A percentile compares a stretch with the other conserved stretches of the same genome.
phyloP scores from a whole-genome alignment of 2,888 invertebrate species.

The Coenonympha arcania region DNA sequence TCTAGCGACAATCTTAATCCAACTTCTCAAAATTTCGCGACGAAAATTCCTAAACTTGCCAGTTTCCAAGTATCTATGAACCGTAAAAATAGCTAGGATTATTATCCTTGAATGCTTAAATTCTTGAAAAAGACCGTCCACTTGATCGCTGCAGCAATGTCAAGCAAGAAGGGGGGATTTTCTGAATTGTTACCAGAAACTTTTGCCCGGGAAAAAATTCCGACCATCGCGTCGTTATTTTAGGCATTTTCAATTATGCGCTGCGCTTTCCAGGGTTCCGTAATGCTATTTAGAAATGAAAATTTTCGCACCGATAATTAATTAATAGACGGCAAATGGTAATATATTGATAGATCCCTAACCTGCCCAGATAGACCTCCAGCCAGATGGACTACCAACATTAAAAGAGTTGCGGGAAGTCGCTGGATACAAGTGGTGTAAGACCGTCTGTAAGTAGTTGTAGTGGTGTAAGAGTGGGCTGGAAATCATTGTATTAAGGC shows the following conservation, averaged over 20 bases:
- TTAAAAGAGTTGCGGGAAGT: no score
- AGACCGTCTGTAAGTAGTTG: no score
- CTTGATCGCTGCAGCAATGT: conserved; percentile 30
- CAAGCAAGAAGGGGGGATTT: conserved; percentile 44
- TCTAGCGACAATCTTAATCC: neutral
- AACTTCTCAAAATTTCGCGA: neutral
- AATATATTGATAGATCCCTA: no score
- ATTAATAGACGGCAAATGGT: no score
- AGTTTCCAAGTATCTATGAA: conserved; percentile 1
- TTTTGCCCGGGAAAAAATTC: conserved; percentile 42
- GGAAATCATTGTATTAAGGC: no score
- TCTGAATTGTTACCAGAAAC: conserved; percentile 47
- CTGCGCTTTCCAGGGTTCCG: no score
- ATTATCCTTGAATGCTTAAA: conserved; percentile 1
- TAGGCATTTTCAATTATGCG: conserved; percentile 68
- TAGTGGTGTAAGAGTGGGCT: no score
- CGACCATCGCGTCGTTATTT: conserved; percentile 45
- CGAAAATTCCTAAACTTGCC: neutral
- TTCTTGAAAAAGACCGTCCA: conserved; percentile 4
- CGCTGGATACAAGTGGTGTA: no score
- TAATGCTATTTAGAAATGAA: no score
- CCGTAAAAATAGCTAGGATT: neutral
- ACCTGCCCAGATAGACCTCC: no score
- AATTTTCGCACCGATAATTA: no score
- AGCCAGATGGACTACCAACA: no score